A percentile compares a stretch with the other conserved stretches of the same genome.
Evolutionary conservation across 2,797 vertebrate species (phyloP).

Genomic region (Urocyon cinereoargenteus): DNA sequence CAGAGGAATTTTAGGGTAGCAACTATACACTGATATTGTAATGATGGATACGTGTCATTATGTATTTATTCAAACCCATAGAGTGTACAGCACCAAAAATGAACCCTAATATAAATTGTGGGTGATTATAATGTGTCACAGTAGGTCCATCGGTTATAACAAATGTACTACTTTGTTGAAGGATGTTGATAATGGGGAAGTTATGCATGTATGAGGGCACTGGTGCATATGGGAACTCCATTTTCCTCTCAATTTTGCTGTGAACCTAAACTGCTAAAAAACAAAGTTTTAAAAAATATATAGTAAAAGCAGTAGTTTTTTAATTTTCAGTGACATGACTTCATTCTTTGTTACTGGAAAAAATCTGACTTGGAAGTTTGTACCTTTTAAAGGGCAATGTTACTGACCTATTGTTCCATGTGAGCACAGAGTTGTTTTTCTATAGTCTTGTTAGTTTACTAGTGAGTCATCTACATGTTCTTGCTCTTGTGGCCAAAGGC

Average conservation of each 20-base stretch:
- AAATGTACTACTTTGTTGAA: neutral
- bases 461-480: constrained; percentile 20
- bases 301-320: constrained; percentile 16
- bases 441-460: constrained; percentile 14
- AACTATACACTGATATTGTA: neutral
- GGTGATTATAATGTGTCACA: neutral
- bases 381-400: neutral
- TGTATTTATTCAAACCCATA: neutral
- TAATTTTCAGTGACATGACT: constrained; percentile 23
- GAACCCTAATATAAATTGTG: neutral
- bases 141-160: neutral
- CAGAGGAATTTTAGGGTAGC: neutral
- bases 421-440: constrained; percentile 1
- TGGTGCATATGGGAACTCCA: neutral
- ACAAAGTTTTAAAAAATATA: neutral
- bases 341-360: constrained; percentile 31
- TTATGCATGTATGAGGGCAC: neutral
- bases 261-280: neutral
- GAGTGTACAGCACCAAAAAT: neutral
- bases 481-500: constrained; percentile 18
- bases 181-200: neutral
- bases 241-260: neutral
- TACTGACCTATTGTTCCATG: neutral
- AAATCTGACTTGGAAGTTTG: constrained; percentile 8
- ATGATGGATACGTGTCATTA: neutral